These are phyloP conservation scores for Drosophila kambysellisi DNA, from an alignment of 2,888 invertebrate genomes.

Conservation along the genomic window DNA sequence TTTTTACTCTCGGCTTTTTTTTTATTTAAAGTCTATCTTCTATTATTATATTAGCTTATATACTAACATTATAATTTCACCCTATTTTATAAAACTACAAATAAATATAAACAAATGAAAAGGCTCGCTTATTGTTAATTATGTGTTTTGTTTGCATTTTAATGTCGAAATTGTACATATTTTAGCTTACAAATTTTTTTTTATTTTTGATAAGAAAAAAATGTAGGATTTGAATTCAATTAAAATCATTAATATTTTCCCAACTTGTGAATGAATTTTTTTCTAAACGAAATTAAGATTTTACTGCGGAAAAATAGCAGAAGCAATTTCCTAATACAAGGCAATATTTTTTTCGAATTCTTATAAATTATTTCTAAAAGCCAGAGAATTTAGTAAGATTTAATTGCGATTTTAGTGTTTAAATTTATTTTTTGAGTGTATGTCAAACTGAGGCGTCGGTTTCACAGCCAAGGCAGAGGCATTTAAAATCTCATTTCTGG, in stretches of 20 bases:
- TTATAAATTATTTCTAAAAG: too few relatives aligned
- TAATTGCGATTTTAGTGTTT: neutral
- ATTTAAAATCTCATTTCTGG: constrained; percentile 74
- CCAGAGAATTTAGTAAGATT: neutral
- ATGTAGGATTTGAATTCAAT: neutral
- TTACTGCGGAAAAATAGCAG: neutral
- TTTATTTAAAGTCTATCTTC: neutral
- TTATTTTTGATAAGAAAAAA: too few relatives aligned
- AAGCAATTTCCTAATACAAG: neutral
- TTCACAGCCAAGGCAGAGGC: constrained; percentile 23
- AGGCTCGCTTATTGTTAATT: too few relatives aligned
- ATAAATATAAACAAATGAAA: too few relatives aligned
- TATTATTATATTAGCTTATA: neutral
- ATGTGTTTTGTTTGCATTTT: neutral
- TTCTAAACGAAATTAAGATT: neutral
- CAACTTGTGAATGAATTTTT: neutral
- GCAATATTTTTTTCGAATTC: neutral
- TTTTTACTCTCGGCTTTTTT: neutral
- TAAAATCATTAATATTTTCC: neutral
- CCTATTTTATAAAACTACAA: too few relatives aligned
- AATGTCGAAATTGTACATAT: neutral
- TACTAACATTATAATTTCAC: too few relatives aligned
- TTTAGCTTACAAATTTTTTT: neutral
- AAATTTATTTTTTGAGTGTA: constrained; percentile 11
- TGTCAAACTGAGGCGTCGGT: constrained; percentile 47